Evolutionary conservation across 2,113 vertebrate species (phyloP), one percentile per base, ranked within the genome.

Genomic region (Picathartes gymnocephalus): DNA sequence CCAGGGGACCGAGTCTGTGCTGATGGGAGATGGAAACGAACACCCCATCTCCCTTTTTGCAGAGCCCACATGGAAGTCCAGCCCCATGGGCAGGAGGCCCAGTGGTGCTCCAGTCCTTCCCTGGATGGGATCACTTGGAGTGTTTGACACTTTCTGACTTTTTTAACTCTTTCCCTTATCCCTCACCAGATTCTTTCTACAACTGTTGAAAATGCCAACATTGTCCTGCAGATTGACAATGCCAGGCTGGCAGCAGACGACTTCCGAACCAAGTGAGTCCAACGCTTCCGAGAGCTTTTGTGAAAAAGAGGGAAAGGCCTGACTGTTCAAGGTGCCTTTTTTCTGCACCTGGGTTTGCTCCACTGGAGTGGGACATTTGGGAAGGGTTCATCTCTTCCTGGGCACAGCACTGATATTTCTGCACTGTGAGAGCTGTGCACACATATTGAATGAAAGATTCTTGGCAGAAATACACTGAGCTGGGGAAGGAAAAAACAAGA

Each of bases 241-340:
- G 97, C 96, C 71, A 83, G 97, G 81, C 94, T 97, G 94, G 88
- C 97, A 69, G 97, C 96, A 4, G 96, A 97, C 0, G 97, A 97
- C 92, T 97, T 97, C 93, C 81, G 96, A 51, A 97, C 96, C 81
- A 97, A 97, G 97, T 97, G 83, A 94, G 96, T 81, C 45, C 54
- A 44, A n/a, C 0, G 1, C 15, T 65, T 57, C 7, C 0, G 1
- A 61, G 42, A 35, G 24, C 40, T 91, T 44, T 56, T 11, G 9
- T 2, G 42, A 31, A 30, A 35, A 61, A 25, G 37, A 35, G 20
- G 22, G n/a, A n/a, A 71, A 48, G 76, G 16, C 13, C 13, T 14
- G 21, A 3, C 21, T 56, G 7, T 18, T 39, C 8, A 20, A 45
- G 72, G 60, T 60, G 73, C 19, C 16, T 8, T 50, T 62, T 24